phyloP scores from a whole-genome alignment of 2,113 vertebrate species.

The Upupa epops region DNA sequence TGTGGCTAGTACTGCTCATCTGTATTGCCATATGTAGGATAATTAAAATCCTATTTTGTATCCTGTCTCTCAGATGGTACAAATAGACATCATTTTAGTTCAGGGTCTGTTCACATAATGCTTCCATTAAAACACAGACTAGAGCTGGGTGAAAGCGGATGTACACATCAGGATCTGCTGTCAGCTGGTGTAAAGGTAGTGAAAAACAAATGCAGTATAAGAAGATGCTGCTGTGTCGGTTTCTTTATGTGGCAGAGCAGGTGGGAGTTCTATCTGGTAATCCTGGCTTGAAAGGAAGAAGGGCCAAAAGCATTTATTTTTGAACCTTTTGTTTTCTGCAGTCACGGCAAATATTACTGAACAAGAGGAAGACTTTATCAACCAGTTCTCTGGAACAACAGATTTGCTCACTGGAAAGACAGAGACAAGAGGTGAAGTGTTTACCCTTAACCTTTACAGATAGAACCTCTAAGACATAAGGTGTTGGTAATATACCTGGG shows the following conservation, averaged over 20 bases:
- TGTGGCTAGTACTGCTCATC: background rate
- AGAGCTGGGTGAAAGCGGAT: background rate
- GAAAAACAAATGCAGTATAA: background rate
- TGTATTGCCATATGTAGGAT: background rate
- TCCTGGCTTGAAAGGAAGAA: background rate
- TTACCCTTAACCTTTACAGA: background rate
- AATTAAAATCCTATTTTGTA: constrained; percentile 3
- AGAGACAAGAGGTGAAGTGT: constrained; percentile 73
- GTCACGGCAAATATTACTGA: constrained; percentile 9
- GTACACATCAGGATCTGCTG: background rate
- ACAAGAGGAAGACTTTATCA: constrained; percentile 44
- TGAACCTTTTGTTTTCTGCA: background rate
- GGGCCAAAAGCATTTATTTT: background rate
- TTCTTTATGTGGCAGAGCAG: background rate
- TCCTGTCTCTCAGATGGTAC: background rate
- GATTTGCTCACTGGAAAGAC: constrained; percentile 71
- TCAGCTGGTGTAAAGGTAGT: background rate
- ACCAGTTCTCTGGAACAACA: constrained; percentile 51
- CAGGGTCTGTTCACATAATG: background rate
- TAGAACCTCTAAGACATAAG: background rate
- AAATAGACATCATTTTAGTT: background rate
- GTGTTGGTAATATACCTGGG: background rate
- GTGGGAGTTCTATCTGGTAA: background rate
- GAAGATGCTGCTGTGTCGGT: background rate
- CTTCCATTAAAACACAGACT: background rate